These are phyloP conservation scores for Seriola quinqueradiata DNA, from an alignment of 2,113 vertebrate species.

Conservation along the genomic window DNA sequence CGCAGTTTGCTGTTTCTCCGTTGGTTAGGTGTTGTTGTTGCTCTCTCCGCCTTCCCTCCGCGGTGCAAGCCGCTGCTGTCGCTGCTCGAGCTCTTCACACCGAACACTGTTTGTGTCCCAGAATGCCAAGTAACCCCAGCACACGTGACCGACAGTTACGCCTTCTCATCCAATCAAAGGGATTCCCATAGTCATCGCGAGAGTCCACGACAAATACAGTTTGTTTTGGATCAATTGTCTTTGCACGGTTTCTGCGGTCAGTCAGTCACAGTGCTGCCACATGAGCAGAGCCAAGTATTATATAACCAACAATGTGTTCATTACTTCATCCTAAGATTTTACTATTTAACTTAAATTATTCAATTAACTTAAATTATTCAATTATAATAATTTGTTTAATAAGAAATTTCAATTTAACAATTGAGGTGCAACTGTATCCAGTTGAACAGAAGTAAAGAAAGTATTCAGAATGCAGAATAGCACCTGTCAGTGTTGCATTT, in stretches of 20 bases:
- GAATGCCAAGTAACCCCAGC: slow-evolving; percentile 76
- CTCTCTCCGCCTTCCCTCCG: slow-evolving; percentile 8
- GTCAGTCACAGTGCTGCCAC: not conserved
- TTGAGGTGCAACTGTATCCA: no score
- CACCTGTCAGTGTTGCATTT: no score
- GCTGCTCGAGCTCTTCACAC: slow-evolving; percentile 65
- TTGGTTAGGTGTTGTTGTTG: slow-evolving; percentile 5
- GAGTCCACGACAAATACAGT: not conserved
- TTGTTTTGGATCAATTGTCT: slow-evolving; percentile 49
- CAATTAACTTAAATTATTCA: no score
- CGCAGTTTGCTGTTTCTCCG: not conserved
- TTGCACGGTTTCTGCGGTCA: not conserved
- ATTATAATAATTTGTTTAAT: no score
- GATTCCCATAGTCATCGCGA: slow-evolving; percentile 67
- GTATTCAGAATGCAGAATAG: no score
- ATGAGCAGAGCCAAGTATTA: not conserved
- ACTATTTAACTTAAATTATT: no score
- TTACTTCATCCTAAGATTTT: not conserved
- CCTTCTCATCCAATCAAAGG: slow-evolving; percentile 55
- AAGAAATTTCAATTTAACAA: no score
- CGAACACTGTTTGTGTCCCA: slow-evolving; percentile 86
- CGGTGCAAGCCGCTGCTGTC: slow-evolving; percentile 37
- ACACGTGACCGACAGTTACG: slow-evolving; percentile 61
- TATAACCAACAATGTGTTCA: not conserved
- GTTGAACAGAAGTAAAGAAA: no score